Evolutionary conservation across 2,113 vertebrate genomes (phyloP), one percentile per base, ranked within the genome.

Genomic region (Microcebus lehilahytsara): DNA sequence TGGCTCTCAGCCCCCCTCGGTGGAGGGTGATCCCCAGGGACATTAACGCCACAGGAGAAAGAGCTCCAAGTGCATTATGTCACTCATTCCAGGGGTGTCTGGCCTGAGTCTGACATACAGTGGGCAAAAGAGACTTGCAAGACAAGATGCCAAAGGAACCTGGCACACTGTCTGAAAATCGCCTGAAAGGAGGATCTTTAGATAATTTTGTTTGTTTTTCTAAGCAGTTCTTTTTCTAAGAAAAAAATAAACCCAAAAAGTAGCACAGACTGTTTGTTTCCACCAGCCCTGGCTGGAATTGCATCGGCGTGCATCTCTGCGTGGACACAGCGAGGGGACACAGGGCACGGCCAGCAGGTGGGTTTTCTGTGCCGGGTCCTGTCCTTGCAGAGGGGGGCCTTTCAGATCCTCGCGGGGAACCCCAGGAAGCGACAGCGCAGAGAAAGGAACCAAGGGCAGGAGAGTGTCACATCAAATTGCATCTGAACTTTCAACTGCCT

Each of bases 401-500:
- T 85, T 56, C 42, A 40, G 34, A 23, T 12, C 1, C 67, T 85
- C 5, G 0, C 4, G 10, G 32, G 9, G 71, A 93, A 72, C 32
- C 34, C 17, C n/a, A 11, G 19, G 3, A 71, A 90, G 72, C 19
- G 72, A 90, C 53, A 11, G 37, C 75, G 85, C 72, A 72, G 56
- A 83, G 64, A 40, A 91, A 86, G 92, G 42, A 90, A 84, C 66
- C 87, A 92, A 92, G 11, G 1, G 72, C 56, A 80, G n/a, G 95
- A 95, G 89, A 96, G 91, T 90, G 96, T 94, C 96, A 89, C 90
- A 86, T 83, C 40, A 79, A 97, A 97, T 78, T 90, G 71, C 89
- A 60, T 85, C 95, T 93, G 96, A 98, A 97, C 96, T 96, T 96
- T 96, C 85, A 83, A 87, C 91, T 58, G 53, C 64, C 0, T 95